Conservation (phyloP, 2,113 vertebrate species). For the Phyllostomus discolor region DNA sequence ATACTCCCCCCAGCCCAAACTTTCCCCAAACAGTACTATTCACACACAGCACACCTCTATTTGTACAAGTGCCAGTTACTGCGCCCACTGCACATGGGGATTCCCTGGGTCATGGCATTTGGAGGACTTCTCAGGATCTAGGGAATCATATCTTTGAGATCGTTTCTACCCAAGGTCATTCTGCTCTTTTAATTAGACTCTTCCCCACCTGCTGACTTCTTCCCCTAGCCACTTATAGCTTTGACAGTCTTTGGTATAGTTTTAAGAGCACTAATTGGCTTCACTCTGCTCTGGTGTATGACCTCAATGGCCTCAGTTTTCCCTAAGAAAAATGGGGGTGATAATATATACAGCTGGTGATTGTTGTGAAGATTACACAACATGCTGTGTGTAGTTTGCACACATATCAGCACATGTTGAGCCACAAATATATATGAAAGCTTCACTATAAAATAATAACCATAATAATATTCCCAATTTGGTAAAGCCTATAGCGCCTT, state of each 20-base stretch:
- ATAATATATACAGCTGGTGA: background rate
- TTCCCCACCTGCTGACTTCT: background rate
- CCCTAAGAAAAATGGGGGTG: background rate
- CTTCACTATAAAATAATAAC: background rate
- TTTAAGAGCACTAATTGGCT: background rate
- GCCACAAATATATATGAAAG: background rate
- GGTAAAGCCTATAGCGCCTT: background rate
- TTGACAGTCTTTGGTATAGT: background rate
- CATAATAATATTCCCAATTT: background rate
- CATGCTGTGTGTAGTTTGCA: background rate
- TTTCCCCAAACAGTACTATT: no score
- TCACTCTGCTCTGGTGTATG: background rate
- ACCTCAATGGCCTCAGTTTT: background rate
- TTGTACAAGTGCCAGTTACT: no score
- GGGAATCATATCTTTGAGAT: background rate
- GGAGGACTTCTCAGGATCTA: background rate
- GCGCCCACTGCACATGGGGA: background rate
- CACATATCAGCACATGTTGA: background rate
- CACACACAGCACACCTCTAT: background rate
- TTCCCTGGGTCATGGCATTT: rapidly evolving
- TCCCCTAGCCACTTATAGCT: background rate
- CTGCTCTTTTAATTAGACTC: background rate
- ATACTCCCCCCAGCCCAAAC: rapidly evolving
- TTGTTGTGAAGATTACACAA: background rate
- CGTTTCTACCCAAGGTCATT: background rate